Percentiles rank a stretch among this genome's conserved stretches.
These are phyloP conservation scores for Ectobius pallidus DNA, from an alignment of 2,888 invertebrate genomes.

Conservation along the genomic window DNA sequence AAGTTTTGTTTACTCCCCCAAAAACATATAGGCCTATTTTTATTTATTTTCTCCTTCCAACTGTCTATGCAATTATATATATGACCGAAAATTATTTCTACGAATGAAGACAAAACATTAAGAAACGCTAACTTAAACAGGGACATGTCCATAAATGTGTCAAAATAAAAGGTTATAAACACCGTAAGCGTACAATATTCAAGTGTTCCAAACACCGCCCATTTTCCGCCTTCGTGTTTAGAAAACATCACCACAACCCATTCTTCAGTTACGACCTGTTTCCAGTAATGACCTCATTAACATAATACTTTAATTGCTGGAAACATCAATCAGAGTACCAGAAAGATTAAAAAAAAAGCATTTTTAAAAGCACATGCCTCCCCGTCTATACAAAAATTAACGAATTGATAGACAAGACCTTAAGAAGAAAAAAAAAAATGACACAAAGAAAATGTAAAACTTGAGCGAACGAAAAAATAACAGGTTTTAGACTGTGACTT, in stretches of 20 bases:
- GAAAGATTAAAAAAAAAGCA: too few species aligned
- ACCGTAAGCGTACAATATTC: too few species aligned
- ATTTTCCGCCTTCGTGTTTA: not conserved
- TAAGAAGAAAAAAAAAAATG: not conserved
- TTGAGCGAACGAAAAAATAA: not conserved
- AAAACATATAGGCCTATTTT: too few species aligned
- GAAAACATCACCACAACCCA: not conserved
- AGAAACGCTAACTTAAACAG: too few species aligned
- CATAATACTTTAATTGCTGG: conserved; percentile 17
- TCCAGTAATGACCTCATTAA: conserved; percentile 14
- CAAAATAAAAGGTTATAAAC: too few species aligned
- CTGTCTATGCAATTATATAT: too few species aligned
- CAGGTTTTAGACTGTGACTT: not conserved
- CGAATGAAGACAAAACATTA: too few species aligned
- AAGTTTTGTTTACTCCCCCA: too few species aligned
- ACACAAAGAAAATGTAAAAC: not conserved
- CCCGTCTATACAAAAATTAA: not conserved
- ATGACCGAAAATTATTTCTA: too few species aligned
- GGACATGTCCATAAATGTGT: too few species aligned
- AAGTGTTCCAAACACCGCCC: not conserved
- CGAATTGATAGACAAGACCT: too few species aligned
- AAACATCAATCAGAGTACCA: not conserved
- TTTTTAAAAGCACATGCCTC: not conserved
- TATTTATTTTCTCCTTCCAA: too few species aligned
- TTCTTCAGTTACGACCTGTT: not conserved